These are phyloP conservation scores for Anthophora plumipes DNA, from an alignment of 2,888 invertebrate genomes.

Conservation along the genomic window DNA sequence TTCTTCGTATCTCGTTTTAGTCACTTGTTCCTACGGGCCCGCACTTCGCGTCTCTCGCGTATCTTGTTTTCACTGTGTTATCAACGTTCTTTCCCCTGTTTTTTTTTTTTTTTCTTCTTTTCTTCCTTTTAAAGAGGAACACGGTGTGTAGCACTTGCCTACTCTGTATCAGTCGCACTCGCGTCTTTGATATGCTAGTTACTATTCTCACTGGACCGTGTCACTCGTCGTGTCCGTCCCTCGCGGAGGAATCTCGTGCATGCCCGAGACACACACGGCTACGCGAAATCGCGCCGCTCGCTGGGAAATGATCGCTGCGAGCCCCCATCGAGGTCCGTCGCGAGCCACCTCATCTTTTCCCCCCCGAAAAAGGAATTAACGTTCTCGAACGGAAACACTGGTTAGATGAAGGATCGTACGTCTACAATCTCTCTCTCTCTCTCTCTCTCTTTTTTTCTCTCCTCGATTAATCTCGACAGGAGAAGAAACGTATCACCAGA, in stretches of 20 bases:
- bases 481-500: too few relatives aligned
- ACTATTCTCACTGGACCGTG: neutral
- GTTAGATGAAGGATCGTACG: conserved; percentile 50
- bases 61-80: too few relatives aligned
- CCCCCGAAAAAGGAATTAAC: too few relatives aligned
- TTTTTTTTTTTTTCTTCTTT: neutral
- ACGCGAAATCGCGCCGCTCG: conserved; percentile 16
- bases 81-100: too few relatives aligned
- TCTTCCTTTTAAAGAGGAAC: too few relatives aligned
- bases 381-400: too few relatives aligned
- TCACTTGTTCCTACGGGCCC: neutral
- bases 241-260: conserved; percentile 45
- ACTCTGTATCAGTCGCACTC: neutral
- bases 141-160: too few relatives aligned
- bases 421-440: neutral
- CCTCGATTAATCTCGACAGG: too few relatives aligned
- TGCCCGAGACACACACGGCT: conserved; percentile 25
- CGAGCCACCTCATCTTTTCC: conserved; percentile 28
- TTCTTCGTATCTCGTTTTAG: too few relatives aligned
- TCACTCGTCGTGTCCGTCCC: conserved; percentile 9
- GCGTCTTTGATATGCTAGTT: too few relatives aligned
- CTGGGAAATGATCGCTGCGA: conserved; percentile 18
- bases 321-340: conserved; percentile 29
- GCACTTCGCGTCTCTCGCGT: too few relatives aligned
- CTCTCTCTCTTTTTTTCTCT: too few relatives aligned